These are phyloP conservation scores for Trichonephila clavipes DNA, from an alignment of 1,140 invertebrate genomes.

Conservation along the genomic window DNA sequence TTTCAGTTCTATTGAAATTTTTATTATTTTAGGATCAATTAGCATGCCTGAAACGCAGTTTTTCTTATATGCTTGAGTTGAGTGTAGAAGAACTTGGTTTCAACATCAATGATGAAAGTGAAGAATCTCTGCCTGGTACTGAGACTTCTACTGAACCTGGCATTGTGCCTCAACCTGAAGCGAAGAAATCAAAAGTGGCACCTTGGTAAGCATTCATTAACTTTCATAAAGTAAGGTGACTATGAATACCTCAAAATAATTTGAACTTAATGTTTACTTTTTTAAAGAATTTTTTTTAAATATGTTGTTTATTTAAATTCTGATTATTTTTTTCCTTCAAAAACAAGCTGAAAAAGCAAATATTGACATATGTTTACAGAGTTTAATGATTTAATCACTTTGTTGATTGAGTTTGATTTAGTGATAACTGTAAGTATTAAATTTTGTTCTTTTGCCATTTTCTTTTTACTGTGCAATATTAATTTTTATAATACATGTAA, in stretches of 20 bases:
- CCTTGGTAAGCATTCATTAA: slow-evolving; percentile 55
- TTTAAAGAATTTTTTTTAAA: background rate
- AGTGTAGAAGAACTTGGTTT: slow-evolving; percentile 91
- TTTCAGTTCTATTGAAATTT: background rate
- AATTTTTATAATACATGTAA: too few relatives aligned
- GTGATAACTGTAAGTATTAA: too few relatives aligned
- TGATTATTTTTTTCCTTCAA: too few relatives aligned
- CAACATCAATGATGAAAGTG: slow-evolving; percentile 83
- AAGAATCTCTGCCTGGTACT: slow-evolving; percentile 66
- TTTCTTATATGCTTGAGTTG: slow-evolving; percentile 92
- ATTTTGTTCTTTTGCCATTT: too few relatives aligned
- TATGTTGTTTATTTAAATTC: background rate
- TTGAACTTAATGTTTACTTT: too few relatives aligned
- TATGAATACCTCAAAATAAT: too few relatives aligned
- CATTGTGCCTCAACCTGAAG: slow-evolving; percentile 60
- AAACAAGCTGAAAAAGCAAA: too few relatives aligned
- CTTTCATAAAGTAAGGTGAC: too few relatives aligned
- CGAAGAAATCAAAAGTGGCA: slow-evolving; percentile 73
- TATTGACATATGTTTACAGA: too few relatives aligned
- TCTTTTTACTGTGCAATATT: too few relatives aligned
- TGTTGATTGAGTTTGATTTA: too few relatives aligned
- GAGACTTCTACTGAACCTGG: slow-evolving; percentile 55
- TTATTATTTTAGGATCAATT: slow-evolving; percentile 87
- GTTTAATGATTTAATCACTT: too few relatives aligned
- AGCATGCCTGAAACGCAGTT: slow-evolving; percentile 86